A percentile compares a stretch with the other conserved stretches of the same genome.
phyloP scores from a whole-genome alignment of 2,797 vertebrate genomes.

The Argyrosomus regius region DNA sequence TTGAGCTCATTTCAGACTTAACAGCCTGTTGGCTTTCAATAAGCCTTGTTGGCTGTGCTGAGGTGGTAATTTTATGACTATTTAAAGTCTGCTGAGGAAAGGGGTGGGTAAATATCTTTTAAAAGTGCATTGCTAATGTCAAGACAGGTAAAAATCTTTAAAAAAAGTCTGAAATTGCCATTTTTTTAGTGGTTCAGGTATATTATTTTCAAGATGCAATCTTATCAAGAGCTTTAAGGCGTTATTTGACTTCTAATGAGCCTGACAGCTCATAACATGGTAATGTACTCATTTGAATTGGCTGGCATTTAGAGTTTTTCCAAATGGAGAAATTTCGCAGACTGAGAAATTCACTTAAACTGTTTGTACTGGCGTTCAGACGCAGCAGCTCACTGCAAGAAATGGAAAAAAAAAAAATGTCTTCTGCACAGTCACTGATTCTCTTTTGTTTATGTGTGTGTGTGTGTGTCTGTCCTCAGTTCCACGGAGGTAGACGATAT shows the following conservation, averaged over 20 bases:
- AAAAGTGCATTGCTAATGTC: background rate
- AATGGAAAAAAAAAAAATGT: slow-evolving; percentile 36
- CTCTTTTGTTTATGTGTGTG: slow-evolving; percentile 19
- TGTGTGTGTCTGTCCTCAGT: slow-evolving; percentile 76
- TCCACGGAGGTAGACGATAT: slow-evolving; percentile 98
- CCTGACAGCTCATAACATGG: slow-evolving; percentile 47
- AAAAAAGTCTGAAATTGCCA: background rate
- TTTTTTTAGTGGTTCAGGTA: background rate
- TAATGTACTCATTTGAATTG: slow-evolving; percentile 51
- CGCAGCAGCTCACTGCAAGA: slow-evolving; percentile 24
- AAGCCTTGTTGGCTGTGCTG: slow-evolving; percentile 1
- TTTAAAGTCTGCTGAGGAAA: background rate
- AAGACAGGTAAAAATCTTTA: background rate
- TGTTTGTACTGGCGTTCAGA: slow-evolving; percentile 68
- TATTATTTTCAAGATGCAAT: background rate
- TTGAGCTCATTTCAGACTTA: slow-evolving; percentile 33
- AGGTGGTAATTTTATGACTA: slow-evolving; percentile 40
- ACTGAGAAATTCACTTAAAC: slow-evolving; percentile 61
- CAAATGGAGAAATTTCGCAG: slow-evolving; percentile 51
- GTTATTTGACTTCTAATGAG: slow-evolving; percentile 28
- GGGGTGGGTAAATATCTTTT: background rate
- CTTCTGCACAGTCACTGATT: slow-evolving; percentile 41
- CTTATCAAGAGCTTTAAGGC: slow-evolving; percentile 17
- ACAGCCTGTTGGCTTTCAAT: slow-evolving; percentile 8
- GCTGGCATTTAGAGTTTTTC: slow-evolving; percentile 63